phyloP scores from a whole-genome alignment of 2,888 invertebrate genomes.

The Diarsia rubi region DNA sequence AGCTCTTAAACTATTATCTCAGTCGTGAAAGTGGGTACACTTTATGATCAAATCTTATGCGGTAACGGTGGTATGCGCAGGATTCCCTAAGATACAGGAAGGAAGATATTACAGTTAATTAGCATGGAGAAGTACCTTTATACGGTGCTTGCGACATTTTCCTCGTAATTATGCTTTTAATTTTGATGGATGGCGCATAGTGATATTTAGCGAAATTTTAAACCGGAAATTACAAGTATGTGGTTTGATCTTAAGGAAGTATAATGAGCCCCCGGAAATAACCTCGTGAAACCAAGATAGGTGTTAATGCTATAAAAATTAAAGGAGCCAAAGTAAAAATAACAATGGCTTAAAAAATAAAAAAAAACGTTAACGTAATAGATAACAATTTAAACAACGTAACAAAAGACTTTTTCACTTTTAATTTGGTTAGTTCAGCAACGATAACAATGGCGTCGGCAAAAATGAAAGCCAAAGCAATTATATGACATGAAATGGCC shows the following conservation, averaged over 20 bases:
- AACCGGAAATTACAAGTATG: conserved; percentile 1
- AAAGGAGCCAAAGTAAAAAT: conserved; percentile 23
- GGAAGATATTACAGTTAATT: conserved; percentile 51
- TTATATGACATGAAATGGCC: conserved; percentile 39
- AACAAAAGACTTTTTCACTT: conserved; percentile 55
- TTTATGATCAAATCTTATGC: conserved; percentile 35
- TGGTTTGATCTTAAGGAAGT: conserved; percentile 18
- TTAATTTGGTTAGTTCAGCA: conserved; percentile 53
- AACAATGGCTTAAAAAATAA: conserved; percentile 30
- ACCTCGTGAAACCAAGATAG: conserved; percentile 12
- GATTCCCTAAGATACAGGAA: conserved; percentile 54
- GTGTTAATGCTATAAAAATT: conserved; percentile 13
- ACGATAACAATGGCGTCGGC: conserved; percentile 49
- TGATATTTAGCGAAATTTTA: conserved; percentile 4
- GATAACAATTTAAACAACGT: conserved; percentile 46
- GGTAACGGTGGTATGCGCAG: conserved; percentile 53
- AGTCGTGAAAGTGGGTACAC: conserved; percentile 47
- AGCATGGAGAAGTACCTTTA: conserved; percentile 27
- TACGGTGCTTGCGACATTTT: conserved; percentile 37
- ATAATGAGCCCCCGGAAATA: conserved; percentile 25
- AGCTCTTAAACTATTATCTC: conserved; percentile 26
- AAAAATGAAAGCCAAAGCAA: conserved; percentile 59
- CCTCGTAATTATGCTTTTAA: conserved; percentile 32
- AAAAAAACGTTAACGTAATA: conserved; percentile 42
- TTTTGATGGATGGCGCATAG: conserved; percentile 39